Base-by-base conservation (phyloP, 1,140 invertebrate genomes). In the Zophobas morio region DNA sequence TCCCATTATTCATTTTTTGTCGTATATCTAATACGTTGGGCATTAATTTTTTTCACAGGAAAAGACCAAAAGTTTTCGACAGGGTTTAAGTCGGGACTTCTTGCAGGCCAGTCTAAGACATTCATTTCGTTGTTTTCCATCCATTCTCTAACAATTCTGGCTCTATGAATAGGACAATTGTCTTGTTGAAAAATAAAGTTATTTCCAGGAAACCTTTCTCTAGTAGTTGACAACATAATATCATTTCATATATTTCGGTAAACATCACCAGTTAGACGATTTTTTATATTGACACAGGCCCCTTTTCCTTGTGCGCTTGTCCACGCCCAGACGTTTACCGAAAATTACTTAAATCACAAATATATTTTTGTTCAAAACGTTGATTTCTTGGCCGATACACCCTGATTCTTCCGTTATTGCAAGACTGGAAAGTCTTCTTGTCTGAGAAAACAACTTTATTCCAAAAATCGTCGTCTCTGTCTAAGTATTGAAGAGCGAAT, bases 401-500 rank as follows among this genome's bases (percentile, higher is more conserved):
- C 2, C 20, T 6, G 5, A 53, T 32, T 32, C 20, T 32, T 2
- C 49, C 20, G 20, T 53, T 20, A 8, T 53, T 2, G 2, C 49
- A 53, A 20, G 49, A 53, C 20, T 53, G 3, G 20, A 53, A 53
- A 20, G 20, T n/a, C 20, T 53, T 53, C 20, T 53, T 20, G 20
- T 53, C 49, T 2, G 34, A 37, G n/a, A 70, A 46, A 1, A 70
- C 36, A 70, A 70, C 63, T 32, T 39, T 37, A 6, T 39, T 40
- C 63, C 63, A 70, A 6, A 37, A 70, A n/a, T 40, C 1, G 36
- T 1, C 6, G n/a, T 8, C 63, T 40, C n/a, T n/a, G 6, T n/a
- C 2, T 2, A 6, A 32, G 40, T 42, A 42, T 70, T 70, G 34
- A 32, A 32, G 63, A 0, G 63, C 33, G 40, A 70, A 70, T 5